Conservation (phyloP, 2,113 vertebrate genomes). For the Capricornis sumatraensis region DNA sequence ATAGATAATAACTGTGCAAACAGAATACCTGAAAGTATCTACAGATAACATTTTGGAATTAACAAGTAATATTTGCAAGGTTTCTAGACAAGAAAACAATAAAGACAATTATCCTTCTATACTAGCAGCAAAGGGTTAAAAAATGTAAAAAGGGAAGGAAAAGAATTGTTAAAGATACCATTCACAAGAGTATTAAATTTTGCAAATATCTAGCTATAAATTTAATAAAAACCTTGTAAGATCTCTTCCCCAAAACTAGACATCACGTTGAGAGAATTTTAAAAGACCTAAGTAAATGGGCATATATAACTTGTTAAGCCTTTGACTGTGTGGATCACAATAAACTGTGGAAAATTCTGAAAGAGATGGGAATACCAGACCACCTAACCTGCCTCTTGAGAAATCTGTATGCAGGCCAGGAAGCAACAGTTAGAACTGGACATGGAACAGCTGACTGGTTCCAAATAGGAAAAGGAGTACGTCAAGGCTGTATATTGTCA, state of each 20-base stretch:
- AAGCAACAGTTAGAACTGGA: too few relatives aligned
- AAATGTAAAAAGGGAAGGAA: neutral
- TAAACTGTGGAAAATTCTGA: too few relatives aligned
- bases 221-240: neutral
- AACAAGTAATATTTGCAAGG: neutral
- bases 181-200: neutral
- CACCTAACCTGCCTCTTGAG: too few relatives aligned
- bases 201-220: neutral
- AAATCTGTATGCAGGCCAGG: too few relatives aligned
- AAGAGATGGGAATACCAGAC: too few relatives aligned
- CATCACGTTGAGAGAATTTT: neutral
- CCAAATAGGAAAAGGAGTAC: too few relatives aligned
- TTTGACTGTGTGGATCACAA: too few relatives aligned
- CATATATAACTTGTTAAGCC: neutral
- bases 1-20: neutral
- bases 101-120: neutral
- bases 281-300: conserved; percentile 7
- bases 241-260: neutral
- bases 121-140: neutral
- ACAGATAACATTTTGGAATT: neutral
- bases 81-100: neutral
- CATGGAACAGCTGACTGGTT: too few relatives aligned
- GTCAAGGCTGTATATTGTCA: too few relatives aligned
- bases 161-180: neutral
- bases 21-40: neutral